Percentiles rank a stretch among this genome's conserved stretches.
Evolutionary conservation across 2,113 vertebrate species (phyloP).

Genomic region (Hyaena hyaena): DNA sequence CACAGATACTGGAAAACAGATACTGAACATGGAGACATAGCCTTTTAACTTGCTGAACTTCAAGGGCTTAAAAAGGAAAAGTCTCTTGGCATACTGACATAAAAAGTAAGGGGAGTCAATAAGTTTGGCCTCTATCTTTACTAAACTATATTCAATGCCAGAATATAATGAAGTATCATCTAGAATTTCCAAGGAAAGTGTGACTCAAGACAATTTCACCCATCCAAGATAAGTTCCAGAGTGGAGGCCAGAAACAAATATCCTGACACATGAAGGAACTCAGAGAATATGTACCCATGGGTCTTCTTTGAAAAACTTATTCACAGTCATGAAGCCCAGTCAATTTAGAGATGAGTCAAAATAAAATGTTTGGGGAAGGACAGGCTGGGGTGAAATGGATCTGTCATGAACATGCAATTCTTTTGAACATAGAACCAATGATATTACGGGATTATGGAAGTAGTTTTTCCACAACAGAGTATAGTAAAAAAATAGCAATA

Average conservation of each 20-base stretch:
- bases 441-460: background rate
- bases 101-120: background rate
- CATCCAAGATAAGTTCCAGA: background rate
- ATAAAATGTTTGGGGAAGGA: background rate
- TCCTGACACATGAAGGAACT: background rate
- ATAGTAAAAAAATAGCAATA: background rate
- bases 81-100: background rate
- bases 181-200: slow-evolving; percentile 16
- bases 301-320: background rate
- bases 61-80: background rate
- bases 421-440: background rate
- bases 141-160: background rate
- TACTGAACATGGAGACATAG: background rate
- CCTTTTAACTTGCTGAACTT: background rate
- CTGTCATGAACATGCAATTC: background rate
- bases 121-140: background rate
- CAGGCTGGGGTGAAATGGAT: background rate
- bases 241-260: background rate
- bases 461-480: slow-evolving; percentile 17
- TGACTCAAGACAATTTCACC: background rate
- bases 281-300: background rate
- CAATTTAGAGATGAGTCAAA: slow-evolving; percentile 12
- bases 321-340: background rate
- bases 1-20: background rate
- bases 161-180: background rate